A percentile compares a stretch with the other conserved stretches of the same genome.
Conservation (phyloP, 2,888 invertebrate species). For the Carpatolechia fugitivella region DNA sequence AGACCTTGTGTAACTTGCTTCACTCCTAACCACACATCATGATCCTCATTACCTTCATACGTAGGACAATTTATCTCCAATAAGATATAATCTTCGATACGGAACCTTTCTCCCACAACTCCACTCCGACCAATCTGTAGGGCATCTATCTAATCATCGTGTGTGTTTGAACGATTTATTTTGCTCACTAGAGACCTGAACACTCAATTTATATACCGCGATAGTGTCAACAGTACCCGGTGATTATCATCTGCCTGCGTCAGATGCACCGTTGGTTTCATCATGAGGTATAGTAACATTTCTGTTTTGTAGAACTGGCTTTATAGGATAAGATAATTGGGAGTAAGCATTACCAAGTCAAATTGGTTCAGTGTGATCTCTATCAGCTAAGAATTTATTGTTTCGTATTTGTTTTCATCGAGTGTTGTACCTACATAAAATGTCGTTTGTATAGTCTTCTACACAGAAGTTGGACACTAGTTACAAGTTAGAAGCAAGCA, state of each 20-base stretch:
- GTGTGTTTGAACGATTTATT: slow-evolving; percentile 48
- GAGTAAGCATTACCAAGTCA: slow-evolving; percentile 5
- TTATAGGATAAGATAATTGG: not conserved
- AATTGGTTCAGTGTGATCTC: slow-evolving; percentile 9
- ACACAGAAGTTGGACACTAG: no score
- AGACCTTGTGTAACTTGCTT: no score
- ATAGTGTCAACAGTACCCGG: slow-evolving; percentile 56
- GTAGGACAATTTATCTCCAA: slow-evolving; percentile 9
- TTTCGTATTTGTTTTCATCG: no score
- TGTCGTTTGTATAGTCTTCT: no score
- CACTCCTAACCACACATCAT: not conserved
- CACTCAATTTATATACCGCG: slow-evolving; percentile 57
- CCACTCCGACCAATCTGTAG: slow-evolving; percentile 4
- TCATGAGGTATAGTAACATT: not conserved
- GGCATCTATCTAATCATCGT: slow-evolving; percentile 14
- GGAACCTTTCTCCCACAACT: not conserved
- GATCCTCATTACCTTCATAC: not conserved
- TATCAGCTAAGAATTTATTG: not conserved
- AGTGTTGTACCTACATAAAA: no score
- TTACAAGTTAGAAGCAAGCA: no score
- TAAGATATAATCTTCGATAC: not conserved
- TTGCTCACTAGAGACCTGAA: slow-evolving; percentile 42
- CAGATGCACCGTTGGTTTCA: slow-evolving; percentile 17
- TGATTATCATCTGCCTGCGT: slow-evolving; percentile 45
- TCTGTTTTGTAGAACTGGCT: not conserved